Evolutionary conservation across 2,888 invertebrate genomes (phyloP).

Genomic region (Synergus laeviventris): DNA sequence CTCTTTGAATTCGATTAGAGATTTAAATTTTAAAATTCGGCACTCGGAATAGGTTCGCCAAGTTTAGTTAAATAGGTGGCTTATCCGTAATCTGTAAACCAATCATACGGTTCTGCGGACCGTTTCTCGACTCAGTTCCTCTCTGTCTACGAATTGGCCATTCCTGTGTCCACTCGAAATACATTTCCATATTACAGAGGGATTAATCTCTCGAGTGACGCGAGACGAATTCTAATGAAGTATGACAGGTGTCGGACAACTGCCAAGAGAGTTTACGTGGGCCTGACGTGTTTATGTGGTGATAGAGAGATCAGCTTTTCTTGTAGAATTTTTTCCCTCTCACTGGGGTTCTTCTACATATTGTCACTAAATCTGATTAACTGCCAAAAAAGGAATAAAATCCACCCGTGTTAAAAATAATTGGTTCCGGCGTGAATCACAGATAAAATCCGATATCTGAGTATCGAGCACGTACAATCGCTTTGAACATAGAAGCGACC

Average conservation of each 20-base stretch:
- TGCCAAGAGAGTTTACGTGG: slow-evolving; percentile 41
- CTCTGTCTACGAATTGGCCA: slow-evolving; percentile 50
- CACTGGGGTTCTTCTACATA: background rate
- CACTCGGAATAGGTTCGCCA: slow-evolving; percentile 6
- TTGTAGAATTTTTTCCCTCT: background rate
- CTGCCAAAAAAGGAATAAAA: background rate
- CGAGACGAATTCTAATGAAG: slow-evolving; percentile 70
- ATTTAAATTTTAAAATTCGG: background rate
- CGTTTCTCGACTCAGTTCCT: slow-evolving; percentile 58
- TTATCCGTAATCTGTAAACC: slow-evolving; percentile 67
- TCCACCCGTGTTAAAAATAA: slow-evolving; percentile 41
- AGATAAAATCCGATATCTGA: slow-evolving; percentile 47
- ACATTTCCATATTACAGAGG: slow-evolving; percentile 70
- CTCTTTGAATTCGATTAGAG: too few species aligned
- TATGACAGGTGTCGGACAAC: slow-evolving; percentile 63
- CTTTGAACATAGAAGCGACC: slow-evolving; percentile 53
- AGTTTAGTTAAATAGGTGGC: slow-evolving; percentile 19
- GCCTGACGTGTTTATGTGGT: background rate
- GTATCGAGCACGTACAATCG: slow-evolving; percentile 45
- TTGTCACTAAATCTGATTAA: slow-evolving; percentile 27
- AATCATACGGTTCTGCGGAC: slow-evolving; percentile 68
- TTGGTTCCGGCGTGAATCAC: slow-evolving; percentile 31
- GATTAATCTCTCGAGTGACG: slow-evolving; percentile 56
- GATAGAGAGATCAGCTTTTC: background rate
- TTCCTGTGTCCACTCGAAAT: slow-evolving; percentile 53